phyloP scores from a whole-genome alignment of 2,888 invertebrate species.

The Eilema griseolum region DNA sequence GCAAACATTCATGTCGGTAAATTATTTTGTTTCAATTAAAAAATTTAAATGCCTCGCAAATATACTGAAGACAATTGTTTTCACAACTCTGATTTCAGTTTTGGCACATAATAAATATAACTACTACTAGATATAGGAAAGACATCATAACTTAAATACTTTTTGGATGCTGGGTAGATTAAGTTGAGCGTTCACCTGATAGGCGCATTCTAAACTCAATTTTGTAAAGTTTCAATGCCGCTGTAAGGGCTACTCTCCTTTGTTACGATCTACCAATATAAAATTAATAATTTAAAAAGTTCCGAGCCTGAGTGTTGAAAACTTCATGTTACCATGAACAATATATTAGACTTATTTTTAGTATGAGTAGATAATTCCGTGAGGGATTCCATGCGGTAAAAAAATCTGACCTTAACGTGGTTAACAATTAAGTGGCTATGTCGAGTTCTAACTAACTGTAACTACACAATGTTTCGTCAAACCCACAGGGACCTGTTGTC shows the following conservation, averaged over 20 bases:
- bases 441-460: neutral
- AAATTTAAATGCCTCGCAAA: slow-evolving; percentile 13
- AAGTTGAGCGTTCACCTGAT: neutral
- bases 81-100: too few relatives aligned
- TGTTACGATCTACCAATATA: neutral
- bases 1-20: too few relatives aligned
- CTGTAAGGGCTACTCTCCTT: neutral
- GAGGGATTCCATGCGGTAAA: neutral
- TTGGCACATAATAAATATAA: too few relatives aligned
- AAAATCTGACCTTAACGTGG: neutral
- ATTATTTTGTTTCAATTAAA: too few relatives aligned
- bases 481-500: neutral
- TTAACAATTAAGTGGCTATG: slow-evolving; percentile 2
- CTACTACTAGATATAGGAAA: too few relatives aligned
- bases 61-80: neutral
- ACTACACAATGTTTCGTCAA: neutral
- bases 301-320: neutral
- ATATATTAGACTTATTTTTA: neutral
- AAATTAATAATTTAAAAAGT: neutral
- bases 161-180: neutral
- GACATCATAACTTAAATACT: neutral
- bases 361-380: neutral
- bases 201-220: too few relatives aligned
- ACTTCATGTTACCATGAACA: neutral
- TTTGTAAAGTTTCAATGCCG: neutral